Conservation (phyloP, 1,140 invertebrate genomes). For the Temnothorax curvispinosus region DNA sequence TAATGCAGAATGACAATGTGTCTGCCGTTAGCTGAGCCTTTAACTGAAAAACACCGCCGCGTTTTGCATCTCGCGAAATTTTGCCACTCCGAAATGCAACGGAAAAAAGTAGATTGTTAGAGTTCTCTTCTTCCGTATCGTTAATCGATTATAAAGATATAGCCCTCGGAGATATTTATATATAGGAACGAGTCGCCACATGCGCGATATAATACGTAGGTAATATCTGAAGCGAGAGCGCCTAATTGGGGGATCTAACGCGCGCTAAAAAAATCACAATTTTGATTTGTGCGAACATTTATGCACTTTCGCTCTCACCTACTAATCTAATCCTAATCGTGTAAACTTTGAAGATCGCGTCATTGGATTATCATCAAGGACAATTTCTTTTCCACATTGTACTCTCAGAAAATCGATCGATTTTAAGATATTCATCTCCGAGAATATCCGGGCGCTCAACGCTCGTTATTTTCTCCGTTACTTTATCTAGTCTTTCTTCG, state of each 20-base stretch:
- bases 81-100: conserved; percentile 18
- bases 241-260: neutral
- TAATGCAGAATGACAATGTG: neutral
- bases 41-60: neutral
- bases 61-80: conserved; percentile 22
- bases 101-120: conserved; percentile 11
- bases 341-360: conserved; percentile 20
- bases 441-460: conserved; percentile 31
- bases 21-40: conserved; percentile 4
- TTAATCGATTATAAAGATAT: conserved; percentile 17
- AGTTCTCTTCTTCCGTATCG: neutral
- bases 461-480: neutral
- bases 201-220: conserved; percentile 54
- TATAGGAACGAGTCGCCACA: conserved; percentile 76
- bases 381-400: neutral
- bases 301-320: neutral
- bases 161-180: conserved; percentile 22
- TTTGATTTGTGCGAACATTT: conserved; percentile 63
- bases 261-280: conserved; percentile 27
- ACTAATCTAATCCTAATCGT: conserved; percentile 31
- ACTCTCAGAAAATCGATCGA: neutral
- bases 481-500: neutral
- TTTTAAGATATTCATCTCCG: neutral
- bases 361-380: neutral
- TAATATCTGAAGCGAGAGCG: conserved; percentile 66